A percentile compares a stretch with the other conserved stretches of the same genome.
Evolutionary conservation across 2,113 vertebrate species (phyloP).

Genomic region (Mixornis gularis): DNA sequence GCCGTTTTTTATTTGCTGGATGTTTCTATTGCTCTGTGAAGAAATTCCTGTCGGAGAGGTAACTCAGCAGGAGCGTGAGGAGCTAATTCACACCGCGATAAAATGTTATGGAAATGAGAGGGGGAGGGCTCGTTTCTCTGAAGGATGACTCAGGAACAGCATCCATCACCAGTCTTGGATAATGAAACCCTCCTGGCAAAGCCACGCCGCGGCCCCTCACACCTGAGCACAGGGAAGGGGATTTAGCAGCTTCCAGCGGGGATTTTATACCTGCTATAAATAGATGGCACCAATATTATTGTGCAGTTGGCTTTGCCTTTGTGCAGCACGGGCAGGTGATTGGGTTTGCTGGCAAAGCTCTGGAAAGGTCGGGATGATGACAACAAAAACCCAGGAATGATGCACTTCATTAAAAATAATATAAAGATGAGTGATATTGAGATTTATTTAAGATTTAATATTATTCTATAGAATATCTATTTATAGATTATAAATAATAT

Average conservation of each 20-base stretch:
- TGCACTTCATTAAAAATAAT: not conserved
- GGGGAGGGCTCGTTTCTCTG: not conserved
- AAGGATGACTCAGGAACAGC: not conserved
- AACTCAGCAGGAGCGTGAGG: not conserved
- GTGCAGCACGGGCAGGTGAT: not conserved
- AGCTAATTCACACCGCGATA: constrained; percentile 11
- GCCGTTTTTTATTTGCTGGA: not conserved
- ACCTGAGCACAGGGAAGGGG: not conserved
- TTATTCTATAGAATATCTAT: no score
- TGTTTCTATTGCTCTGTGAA: not conserved
- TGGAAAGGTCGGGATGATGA: not conserved
- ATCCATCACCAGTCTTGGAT: not conserved
- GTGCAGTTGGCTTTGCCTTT: not conserved
- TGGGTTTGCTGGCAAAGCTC: not conserved
- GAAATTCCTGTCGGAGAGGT: not conserved
- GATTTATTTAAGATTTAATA: no score
- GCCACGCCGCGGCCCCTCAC: not conserved
- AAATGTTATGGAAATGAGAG: constrained; percentile 8
- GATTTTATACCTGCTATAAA: not conserved
- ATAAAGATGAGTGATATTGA: not conserved
- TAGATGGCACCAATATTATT: not conserved
- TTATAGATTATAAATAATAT: no score
- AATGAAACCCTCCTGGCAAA: not conserved
- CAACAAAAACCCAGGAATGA: not conserved
- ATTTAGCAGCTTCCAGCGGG: not conserved